phyloP scores from a whole-genome alignment of 2,797 vertebrate genomes.

The Heteromormyrus szaboi region DNA sequence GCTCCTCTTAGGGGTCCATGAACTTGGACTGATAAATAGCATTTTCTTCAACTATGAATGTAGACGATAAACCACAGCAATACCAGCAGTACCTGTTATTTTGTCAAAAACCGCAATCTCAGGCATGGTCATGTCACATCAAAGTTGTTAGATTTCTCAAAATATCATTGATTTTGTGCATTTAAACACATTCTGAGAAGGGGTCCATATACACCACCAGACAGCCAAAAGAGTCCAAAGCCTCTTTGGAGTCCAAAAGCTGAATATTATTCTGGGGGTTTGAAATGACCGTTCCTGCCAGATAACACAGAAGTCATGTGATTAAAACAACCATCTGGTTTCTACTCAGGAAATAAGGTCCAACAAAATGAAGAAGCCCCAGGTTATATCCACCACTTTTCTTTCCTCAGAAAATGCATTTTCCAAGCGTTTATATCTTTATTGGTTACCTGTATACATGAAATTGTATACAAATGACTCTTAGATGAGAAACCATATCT shows the following conservation, averaged over 20 bases:
- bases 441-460: not conserved
- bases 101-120: not conserved
- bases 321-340: not conserved
- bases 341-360: not conserved
- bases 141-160: not conserved
- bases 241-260: too few relatives aligned
- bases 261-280: not conserved
- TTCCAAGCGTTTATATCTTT: not conserved
- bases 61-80: not conserved
- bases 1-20: not conserved
- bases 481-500: not conserved
- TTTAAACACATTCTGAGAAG: not conserved
- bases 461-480: constrained; percentile 11
- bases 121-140: not conserved
- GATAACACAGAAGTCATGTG: not conserved
- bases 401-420: not conserved
- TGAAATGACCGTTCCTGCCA: not conserved
- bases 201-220: not conserved
- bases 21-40: not conserved
- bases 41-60: not conserved
- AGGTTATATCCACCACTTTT: not conserved
- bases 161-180: not conserved
- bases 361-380: not conserved
- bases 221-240: not conserved
- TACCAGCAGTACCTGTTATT: not conserved